Evolutionary conservation across 2,797 vertebrate species (phyloP).

Genomic region (Varecia variegata): DNA sequence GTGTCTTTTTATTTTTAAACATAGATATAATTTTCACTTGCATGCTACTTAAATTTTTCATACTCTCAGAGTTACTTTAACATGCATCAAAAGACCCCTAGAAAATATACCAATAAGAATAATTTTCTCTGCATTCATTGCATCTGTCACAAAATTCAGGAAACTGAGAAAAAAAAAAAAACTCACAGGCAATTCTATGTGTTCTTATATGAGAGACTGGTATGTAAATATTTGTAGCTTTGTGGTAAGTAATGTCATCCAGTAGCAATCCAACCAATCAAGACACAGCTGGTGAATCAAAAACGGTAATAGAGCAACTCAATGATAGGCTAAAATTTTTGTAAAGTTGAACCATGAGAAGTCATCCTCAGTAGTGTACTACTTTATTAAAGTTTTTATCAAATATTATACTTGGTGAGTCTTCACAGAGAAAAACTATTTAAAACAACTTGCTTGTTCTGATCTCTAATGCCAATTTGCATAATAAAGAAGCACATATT

Average conservation of each 20-base stretch:
- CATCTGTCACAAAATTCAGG: neutral
- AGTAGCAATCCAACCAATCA: neutral
- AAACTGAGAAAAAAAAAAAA: conserved; percentile 37
- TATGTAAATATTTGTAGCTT: neutral
- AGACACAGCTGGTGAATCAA: neutral
- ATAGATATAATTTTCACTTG: neutral
- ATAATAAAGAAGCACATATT: conserved; percentile 82
- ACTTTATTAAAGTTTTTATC: neutral
- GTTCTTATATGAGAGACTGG: neutral
- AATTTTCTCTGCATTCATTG: neutral
- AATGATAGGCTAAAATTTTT: neutral
- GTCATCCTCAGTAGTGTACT: neutral
- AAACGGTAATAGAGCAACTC: neutral
- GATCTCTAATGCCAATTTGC: conserved; percentile 74
- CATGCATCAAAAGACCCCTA: neutral
- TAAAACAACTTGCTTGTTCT: conserved; percentile 62
- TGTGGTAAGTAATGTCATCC: neutral
- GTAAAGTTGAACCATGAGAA: neutral
- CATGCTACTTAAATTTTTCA: neutral
- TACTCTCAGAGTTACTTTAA: neutral
- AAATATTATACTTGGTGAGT: neutral
- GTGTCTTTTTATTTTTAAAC: neutral
- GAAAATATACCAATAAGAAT: neutral
- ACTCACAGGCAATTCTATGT: neutral
- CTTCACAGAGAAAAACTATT: neutral